A percentile compares a stretch with the other conserved stretches of the same genome.
phyloP scores from a whole-genome alignment of 2,888 invertebrate species.

The Notodonta ziczac region DNA sequence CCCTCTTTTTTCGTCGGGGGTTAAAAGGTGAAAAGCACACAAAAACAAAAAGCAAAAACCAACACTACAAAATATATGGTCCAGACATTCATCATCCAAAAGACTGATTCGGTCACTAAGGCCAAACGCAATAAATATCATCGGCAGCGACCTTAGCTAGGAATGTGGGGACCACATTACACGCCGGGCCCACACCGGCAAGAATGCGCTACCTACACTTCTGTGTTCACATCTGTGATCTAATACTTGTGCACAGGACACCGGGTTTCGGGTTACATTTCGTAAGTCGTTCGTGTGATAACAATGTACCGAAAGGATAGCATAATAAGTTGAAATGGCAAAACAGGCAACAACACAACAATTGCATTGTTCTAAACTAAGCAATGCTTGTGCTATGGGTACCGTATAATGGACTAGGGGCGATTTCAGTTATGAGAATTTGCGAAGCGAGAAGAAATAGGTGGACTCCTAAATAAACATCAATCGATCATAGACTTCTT shows the following conservation, averaged over 20 bases:
- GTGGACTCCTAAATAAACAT: too few species aligned
- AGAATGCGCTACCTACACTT: constrained; percentile 73
- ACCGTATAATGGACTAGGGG: too few species aligned
- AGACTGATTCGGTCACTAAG: not conserved
- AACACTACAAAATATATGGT: not conserved
- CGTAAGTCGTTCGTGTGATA: constrained; percentile 4
- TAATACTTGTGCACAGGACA: constrained; percentile 30
- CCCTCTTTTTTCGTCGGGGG: too few species aligned
- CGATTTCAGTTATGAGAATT: too few species aligned
- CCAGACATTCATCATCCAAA: not conserved
- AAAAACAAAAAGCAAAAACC: not conserved
- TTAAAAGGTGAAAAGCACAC: too few species aligned
- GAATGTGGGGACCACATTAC: constrained; percentile 65
- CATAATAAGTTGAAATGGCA: not conserved
- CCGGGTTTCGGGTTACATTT: constrained; percentile 25
- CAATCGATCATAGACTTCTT: too few species aligned
- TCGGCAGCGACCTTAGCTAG: constrained; percentile 42
- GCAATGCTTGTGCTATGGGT: too few species aligned
- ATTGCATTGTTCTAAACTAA: too few species aligned
- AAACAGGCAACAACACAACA: not conserved
- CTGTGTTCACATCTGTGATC: constrained; percentile 24
- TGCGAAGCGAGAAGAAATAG: too few species aligned
- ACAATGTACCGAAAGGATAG: not conserved
- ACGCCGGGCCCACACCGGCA: constrained; percentile 58
- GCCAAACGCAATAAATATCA: constrained; percentile 26